Base-by-base conservation (phyloP, 2,113 vertebrate species). In the Piprites chloris region DNA sequence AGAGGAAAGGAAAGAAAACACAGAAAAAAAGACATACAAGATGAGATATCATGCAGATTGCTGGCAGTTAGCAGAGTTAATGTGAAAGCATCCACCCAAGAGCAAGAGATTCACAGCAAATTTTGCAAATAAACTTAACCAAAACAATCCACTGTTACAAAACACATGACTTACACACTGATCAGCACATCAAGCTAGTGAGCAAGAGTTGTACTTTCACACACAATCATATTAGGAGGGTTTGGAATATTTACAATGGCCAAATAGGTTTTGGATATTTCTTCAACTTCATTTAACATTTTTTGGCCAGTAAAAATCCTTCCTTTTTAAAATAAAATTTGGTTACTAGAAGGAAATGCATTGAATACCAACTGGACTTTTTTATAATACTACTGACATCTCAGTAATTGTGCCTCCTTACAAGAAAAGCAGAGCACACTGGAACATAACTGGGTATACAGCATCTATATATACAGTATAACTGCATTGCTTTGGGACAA, bases 1-100 rank as follows among this genome's bases (percentile, higher is more conserved):
- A 97, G 97, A 97, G 95, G 98, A 97, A 97, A 98, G 97, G 87
- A 98, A 98, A 98, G 97, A 96, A 97, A 97, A 97, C 98, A 98
- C 98, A 98, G 96, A 98, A 97, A 97, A 97, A 98, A 97, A 98
- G 97, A 98, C 97, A 98, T 68, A 98, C 97, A 97, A 97, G 97
- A 98, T 98, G 98, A 98, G 96, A 98, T 97, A 92, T 94, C 98
- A 98, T 98, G 98, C 98, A 98, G 61, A 96, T 97, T 95, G 97
- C 98, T 96, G 94, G 98, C 98, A 97, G 96, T 98, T 94, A 97
- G 97, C 97, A 97, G 97, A 97, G 97, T 97, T 97, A 95, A 97
- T 90, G 96, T 96, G 97, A 97, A 90, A 98, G 97, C 97, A 95
- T 97, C 84, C 95, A 96, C 93, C 81, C 93, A 98, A 97, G 97